Evolutionary conservation across 2,797 vertebrate species (phyloP).

Genomic region (Gorsachius magnificus): DNA sequence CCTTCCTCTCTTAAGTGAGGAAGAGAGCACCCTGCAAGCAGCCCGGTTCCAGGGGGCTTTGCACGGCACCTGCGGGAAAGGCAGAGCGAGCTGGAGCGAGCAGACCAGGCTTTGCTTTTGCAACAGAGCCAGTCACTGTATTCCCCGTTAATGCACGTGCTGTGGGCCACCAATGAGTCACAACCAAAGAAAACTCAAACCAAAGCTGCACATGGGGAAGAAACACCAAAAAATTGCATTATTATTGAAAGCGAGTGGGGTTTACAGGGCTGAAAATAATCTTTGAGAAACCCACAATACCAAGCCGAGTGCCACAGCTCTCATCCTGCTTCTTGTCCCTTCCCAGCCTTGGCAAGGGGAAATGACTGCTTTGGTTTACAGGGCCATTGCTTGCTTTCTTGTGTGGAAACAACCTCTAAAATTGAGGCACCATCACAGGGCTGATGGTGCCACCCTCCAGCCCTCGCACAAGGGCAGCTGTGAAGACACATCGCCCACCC

Average conservation of each 20-base stretch:
- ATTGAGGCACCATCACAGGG: fast-evolving
- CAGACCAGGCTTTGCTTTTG: background rate
- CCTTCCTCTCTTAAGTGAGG: background rate
- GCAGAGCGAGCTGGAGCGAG: background rate
- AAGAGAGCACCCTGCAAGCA: background rate
- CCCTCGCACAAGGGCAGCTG: background rate
- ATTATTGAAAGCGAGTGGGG: background rate
- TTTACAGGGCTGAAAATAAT: background rate
- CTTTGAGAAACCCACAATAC: background rate
- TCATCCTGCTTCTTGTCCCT: background rate
- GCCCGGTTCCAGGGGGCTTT: fast-evolving
- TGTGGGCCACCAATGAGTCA: background rate
- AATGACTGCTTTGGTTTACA: background rate
- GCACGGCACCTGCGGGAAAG: background rate
- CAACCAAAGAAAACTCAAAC: background rate
- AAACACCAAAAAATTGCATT: background rate
- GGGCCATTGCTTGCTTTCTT: background rate
- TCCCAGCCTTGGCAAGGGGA: background rate
- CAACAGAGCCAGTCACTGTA: fast-evolving
- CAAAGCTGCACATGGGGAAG: background rate
- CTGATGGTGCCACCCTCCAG: background rate
- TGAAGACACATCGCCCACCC: background rate
- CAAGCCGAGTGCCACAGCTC: background rate
- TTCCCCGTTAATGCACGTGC: background rate
- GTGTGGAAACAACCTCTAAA: background rate